Evolutionary conservation across 2,888 invertebrate genomes (phyloP), one percentile per base, ranked within the genome.

Genomic region (Meiosimyza decipiens): DNA sequence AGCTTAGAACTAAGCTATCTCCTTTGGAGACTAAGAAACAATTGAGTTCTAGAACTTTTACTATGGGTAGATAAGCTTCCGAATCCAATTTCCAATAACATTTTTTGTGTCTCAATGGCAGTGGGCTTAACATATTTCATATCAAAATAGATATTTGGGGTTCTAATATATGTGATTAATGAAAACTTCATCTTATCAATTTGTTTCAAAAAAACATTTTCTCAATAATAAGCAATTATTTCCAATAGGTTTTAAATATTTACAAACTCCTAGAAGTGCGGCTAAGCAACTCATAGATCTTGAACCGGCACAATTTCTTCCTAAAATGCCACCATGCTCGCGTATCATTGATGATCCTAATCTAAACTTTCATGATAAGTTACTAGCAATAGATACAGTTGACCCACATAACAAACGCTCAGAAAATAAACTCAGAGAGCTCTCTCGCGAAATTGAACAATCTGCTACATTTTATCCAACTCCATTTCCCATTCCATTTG

Each of bases 341-440:
- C 71, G 66, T 55, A 62, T 74, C 52, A 15, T 79, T 13, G 57
- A 67, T 5, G 79, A 80, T 74, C 79, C 75, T 1, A 71, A 77
- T 62, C 68, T 79, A 11, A 78, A 66, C 6, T 52, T 74, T 0
- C 54, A 72, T 7, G 79, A 80, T 50, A 79, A 80, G 75, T 73
- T 77, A 12, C 60, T 72, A 3, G 62, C 78, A 6, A 74, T 78
- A 13, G 77, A 79, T 60, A 57, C 70, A 1, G 40, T 79, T n/a
- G 55, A 75, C 47, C 62, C 75, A 33, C 28, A 71, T 6, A 71
- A 74, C 55, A 65, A 73, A 18, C 22, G 16, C 3, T 54, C 59
- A 6, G 77, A 77, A 9, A 33, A 11, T 7, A 55, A 64, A 18
- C 51, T 73, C 6, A 47, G 66, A 28, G 59, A 76, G 33, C 60